Evolutionary conservation across 2,888 invertebrate species (phyloP), one percentile per base, ranked within the genome.

Genomic region (Isotomurus palustris): DNA sequence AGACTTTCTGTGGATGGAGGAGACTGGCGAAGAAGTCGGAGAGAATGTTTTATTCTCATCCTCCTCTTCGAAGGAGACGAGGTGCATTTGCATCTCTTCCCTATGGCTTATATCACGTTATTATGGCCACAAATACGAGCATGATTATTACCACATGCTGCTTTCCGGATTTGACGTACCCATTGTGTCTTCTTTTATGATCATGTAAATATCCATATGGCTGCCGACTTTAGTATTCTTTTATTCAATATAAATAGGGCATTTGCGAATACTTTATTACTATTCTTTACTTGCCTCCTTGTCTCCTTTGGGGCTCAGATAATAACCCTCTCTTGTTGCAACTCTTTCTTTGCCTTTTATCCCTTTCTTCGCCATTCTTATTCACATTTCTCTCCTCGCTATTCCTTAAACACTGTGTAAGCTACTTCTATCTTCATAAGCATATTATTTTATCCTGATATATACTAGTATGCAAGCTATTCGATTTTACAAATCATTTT

Each of bases 131-230:
- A 35, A 35, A 49, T 35, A 49, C 29, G 49, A 49, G 49, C 32
- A 49, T 27, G 49, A 49, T 49, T 49, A 49, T 49, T 49, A 49
- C 49, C 49, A 49, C 49, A 49, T 49, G 49, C 49, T 49, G 49
- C 49, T 49, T 35, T 49, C 28, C 49, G 49, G 49, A 49, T 49
- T 49, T 49, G 49, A 49, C 49, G 49, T 49, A 19, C 49, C 49
- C 35, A 49, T 49, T 49, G 49, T 49, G 35, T 35, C 35, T 47
- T 29, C 49, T 49, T 49, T 49, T 49, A 49, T 32, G 49, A 49
- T 49, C 49, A 49, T 49, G 49, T 49, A 49, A 49, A 49, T 49
- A 49, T 49, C 49, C 49, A 49, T 49, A 49, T 49, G 49, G 35
- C 28, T 35, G n/a, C 49, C 22, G 36, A 28, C 49, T 49, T 49